A percentile compares a stretch with the other conserved stretches of the same genome.
These are phyloP conservation scores for Oscheius sp. DNA, from an alignment of 2,888 invertebrate genomes.

Conservation along the genomic window DNA sequence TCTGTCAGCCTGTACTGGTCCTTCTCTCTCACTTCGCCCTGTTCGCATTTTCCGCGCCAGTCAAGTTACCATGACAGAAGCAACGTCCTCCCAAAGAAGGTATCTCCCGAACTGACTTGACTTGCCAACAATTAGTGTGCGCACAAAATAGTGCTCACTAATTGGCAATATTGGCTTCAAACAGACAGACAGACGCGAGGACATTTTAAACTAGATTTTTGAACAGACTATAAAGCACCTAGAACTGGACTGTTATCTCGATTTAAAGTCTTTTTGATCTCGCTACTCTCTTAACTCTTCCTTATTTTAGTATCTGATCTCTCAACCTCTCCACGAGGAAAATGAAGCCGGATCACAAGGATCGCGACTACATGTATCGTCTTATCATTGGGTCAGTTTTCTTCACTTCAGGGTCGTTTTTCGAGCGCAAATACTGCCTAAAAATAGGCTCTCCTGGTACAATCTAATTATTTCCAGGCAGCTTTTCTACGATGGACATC, in stretches of 20 bases:
- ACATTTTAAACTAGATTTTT: too few species aligned
- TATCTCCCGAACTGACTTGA: too few species aligned
- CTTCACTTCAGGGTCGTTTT: not conserved
- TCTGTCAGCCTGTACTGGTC: too few species aligned
- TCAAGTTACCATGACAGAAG: too few species aligned
- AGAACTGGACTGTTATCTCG: not conserved
- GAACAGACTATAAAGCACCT: not conserved
- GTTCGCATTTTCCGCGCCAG: too few species aligned
- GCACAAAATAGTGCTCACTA: too few species aligned
- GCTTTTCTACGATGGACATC: conserved; percentile 95
- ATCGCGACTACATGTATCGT: conserved; percentile 87
- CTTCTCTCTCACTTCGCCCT: too few species aligned
- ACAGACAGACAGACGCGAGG: too few species aligned
- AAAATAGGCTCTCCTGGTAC: not conserved
- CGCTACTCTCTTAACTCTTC: too few species aligned
- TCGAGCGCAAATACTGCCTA: not conserved
- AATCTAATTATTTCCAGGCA: conserved; percentile 81
- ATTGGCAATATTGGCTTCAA: too few species aligned
- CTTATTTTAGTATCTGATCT: not conserved
- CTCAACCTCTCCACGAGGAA: not conserved
- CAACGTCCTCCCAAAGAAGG: too few species aligned
- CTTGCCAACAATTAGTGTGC: too few species aligned
- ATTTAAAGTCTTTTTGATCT: not conserved
- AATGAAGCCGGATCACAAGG: conserved; percentile 81
- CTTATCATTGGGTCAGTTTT: conserved; percentile 86